phyloP scores from a whole-genome alignment of 2,797 vertebrate species.

The Falco novaeseelandiae region DNA sequence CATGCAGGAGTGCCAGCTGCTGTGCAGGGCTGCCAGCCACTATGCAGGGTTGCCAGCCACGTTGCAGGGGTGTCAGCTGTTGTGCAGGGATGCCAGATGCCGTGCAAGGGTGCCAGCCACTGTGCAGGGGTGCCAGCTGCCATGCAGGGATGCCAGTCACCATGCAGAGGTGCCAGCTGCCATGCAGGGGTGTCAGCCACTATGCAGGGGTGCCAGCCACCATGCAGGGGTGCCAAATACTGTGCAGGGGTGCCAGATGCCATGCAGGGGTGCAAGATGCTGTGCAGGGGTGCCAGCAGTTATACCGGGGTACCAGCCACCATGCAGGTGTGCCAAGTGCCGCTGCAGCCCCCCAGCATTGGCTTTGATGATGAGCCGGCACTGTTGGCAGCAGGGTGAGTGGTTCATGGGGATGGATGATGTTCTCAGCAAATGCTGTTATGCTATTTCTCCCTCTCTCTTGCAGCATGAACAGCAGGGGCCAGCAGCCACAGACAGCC shows the following conservation, averaged over 20 bases:
- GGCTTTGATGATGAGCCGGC: accelerated
- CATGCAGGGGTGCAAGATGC: not conserved
- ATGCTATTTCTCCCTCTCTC: not conserved
- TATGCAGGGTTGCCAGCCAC: not conserved
- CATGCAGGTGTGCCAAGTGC: not conserved
- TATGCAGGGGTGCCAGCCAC: not conserved
- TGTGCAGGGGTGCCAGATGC: not conserved
- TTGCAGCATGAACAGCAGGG: too few species aligned
- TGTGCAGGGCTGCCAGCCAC: too few species aligned
- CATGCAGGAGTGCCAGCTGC: not conserved
- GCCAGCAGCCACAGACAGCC: accelerated
- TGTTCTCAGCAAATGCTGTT: not conserved
- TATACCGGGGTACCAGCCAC: not conserved
- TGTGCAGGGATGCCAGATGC: accelerated
- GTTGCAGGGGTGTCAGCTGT: not conserved
- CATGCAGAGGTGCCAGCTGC: not conserved
- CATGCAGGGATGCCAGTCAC: too few species aligned
- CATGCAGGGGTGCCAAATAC: not conserved
- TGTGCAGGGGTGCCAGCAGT: not conserved
- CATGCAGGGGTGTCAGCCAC: not conserved
- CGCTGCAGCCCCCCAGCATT: not conserved
- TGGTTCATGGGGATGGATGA: accelerated
- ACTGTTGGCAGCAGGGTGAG: accelerated
- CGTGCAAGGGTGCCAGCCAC: not conserved
- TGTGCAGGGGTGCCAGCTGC: not conserved